Conservation (phyloP, 30 jellyfish, hydroid and myxozoan genomes). For the Hydractinia symbiolongicarpus region DNA sequence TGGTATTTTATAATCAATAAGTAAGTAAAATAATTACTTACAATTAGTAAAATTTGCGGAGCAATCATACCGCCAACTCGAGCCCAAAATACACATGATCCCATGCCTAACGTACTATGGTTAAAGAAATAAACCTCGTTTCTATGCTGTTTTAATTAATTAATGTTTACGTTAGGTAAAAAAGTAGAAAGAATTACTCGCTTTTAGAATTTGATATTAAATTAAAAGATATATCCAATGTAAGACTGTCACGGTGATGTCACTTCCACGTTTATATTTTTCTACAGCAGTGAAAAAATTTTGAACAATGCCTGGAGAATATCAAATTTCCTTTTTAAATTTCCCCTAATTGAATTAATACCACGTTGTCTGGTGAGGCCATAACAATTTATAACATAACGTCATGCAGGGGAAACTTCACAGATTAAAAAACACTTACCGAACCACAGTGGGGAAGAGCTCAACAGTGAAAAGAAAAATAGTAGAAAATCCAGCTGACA, state of each 20-base stretch:
- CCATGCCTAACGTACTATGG: constrained; percentile 72
- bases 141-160: neutral
- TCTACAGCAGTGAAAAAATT: too few relatives aligned
- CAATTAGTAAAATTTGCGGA: constrained; percentile 78
- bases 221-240: too few relatives aligned
- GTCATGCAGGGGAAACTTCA: too few relatives aligned
- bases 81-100: constrained; percentile 87
- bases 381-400: too few relatives aligned
- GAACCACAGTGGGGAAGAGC: constrained; percentile 67
- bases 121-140: neutral
- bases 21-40: constrained; percentile 18
- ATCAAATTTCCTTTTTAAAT: too few relatives aligned
- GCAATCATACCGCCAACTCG: constrained; percentile 93
- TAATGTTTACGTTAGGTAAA: neutral
- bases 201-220: too few relatives aligned
- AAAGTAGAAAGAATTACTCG: neutral
- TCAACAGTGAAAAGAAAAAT: constrained; percentile 77
- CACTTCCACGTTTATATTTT: too few relatives aligned
- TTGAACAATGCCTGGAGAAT: too few relatives aligned
- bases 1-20: neutral
- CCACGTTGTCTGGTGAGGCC: too few relatives aligned
- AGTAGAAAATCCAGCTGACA: constrained; percentile 82
- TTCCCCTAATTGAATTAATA: too few relatives aligned
- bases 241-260: too few relatives aligned
- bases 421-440: constrained; percentile 32